Evolutionary conservation across 2,113 vertebrate species (phyloP), one percentile per base, ranked within the genome.

Genomic region (Nothoprocta perdicaria): DNA sequence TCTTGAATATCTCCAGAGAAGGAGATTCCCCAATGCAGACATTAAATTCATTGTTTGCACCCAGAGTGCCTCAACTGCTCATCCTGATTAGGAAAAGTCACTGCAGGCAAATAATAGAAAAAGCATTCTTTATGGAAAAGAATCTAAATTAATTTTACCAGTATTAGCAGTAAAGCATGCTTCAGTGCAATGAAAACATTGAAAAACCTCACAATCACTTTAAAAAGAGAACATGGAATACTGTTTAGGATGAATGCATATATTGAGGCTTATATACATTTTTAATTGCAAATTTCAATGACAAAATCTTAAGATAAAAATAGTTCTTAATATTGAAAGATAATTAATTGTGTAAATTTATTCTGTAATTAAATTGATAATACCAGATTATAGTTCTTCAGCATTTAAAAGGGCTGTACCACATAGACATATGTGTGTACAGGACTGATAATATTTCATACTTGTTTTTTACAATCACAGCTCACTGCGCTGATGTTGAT

Each of bases 351-450:
- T 82, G 14, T 24, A 90, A 76, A 95, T 95, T 86, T 88, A 21
- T 82, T 93, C 55, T 95, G 65, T 80, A 89, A 82, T 92, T 79
- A 84, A 93, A 92, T 89, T 53, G 79, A 88, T 92, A 91, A 95
- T 95, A 89, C 67, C 61, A 95, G 69, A 93, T 43, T 72, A 55
- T 63, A 88, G 95, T 84, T 94, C 62, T 55, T 41, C 93, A 81
- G 52, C 68, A 93, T 69, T 77, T 93, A 80, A 88, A 67, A 94
- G 71, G 85, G 62, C 27, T 80, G 4, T 84, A 82, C 60, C 79
- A 74, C 88, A 95, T 9, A 53, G 74, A 61, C 46, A 75, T 48
- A 80, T 63, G 43, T 27, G 33, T 61, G 88, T 94, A 72, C 22
- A 75, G 31, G 23, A 48, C 52, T 31, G 19, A 60, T 72, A 94